Evolutionary conservation across 2,888 invertebrate species (phyloP), one percentile per base, ranked within the genome.

Genomic region (Dicyrtoma fusca): DNA sequence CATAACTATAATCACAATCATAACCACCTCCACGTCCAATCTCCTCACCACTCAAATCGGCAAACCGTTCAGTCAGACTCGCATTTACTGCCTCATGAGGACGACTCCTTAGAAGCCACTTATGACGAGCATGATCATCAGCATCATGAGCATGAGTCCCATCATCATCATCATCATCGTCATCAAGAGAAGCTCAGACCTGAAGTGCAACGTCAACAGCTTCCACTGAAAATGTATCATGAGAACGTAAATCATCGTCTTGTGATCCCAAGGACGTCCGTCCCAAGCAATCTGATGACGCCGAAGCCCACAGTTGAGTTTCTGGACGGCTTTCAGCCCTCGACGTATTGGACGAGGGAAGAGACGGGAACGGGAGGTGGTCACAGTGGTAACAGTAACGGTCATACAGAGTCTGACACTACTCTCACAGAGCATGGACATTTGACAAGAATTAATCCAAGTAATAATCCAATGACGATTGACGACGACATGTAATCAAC

Each of bases 251-350:
- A 42, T 25, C 66, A 66, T 14, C 19, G 66, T n/a, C 34, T 66
- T 14, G 55, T 51, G 1, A 34, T 66, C 17, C 66, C 66, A 5
- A 44, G 34, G 34, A 51, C 34, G 21, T 25, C 49, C 14, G 10
- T 42, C 17, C 34, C 66, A 5, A 44, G 25, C 21, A 66, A 13
- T 26, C 25, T 66, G n/a, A 13, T 49, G 25, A 51, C 51, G 51
- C 51, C 66, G 5, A 34, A 44, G 21, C 62, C 42, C n/a, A 55
- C 51, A 11, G 63, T 64, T 14, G 17, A 63, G 34, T 44, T 21
- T 44, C 64, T 53, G 64, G 71, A 71, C 21, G 71, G 71, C 5
- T 71, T 71, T 45, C 42, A 64, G 23, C 71, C 71, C n/a, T 71
- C 71, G 5, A 71, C 63, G 5, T 55, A 64, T 64, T 66, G 66